Percentiles rank a stretch among this genome's conserved stretches.
Evolutionary conservation across 2,888 invertebrate genomes (phyloP).

Genomic region (Allygus modestus): DNA sequence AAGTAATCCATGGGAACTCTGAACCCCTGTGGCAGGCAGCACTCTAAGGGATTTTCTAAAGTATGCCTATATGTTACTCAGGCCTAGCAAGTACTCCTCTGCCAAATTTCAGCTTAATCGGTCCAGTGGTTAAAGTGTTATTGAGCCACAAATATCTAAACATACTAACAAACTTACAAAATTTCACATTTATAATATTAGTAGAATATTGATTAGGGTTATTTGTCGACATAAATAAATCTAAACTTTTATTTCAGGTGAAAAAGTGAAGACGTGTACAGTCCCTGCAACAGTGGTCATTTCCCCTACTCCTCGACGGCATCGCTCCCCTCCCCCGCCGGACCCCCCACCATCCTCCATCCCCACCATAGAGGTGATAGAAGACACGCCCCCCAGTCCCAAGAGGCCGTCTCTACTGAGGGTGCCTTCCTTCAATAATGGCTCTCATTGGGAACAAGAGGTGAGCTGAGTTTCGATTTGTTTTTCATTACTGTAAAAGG

Average conservation of each 20-base stretch:
- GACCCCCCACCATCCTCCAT: not conserved
- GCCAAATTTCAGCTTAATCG: too few relatives aligned
- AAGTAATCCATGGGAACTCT: too few relatives aligned
- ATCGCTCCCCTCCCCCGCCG: conserved; percentile 26
- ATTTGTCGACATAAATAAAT: too few relatives aligned
- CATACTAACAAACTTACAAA: too few relatives aligned
- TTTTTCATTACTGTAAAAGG: not conserved
- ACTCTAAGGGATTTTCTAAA: too few relatives aligned
- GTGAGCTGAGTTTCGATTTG: not conserved
- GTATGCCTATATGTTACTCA: too few relatives aligned
- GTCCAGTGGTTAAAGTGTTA: too few relatives aligned
- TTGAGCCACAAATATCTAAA: too few relatives aligned
- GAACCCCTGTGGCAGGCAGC: too few relatives aligned
- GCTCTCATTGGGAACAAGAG: conserved; percentile 69
- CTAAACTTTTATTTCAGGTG: conserved; percentile 16
- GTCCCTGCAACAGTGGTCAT: conserved; percentile 10
- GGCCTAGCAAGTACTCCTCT: too few relatives aligned
- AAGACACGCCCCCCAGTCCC: conserved; percentile 70
- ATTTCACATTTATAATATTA: too few relatives aligned
- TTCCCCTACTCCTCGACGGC: conserved; percentile 34
- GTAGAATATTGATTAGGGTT: too few relatives aligned
- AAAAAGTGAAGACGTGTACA: conserved; percentile 43
- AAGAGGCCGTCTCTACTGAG: conserved; percentile 79
- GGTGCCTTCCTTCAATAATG: conserved; percentile 80
- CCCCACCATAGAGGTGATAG: conserved; percentile 56